Evolutionary conservation across 2,888 invertebrate genomes (phyloP).

Genomic region (Ceramica pisi): DNA sequence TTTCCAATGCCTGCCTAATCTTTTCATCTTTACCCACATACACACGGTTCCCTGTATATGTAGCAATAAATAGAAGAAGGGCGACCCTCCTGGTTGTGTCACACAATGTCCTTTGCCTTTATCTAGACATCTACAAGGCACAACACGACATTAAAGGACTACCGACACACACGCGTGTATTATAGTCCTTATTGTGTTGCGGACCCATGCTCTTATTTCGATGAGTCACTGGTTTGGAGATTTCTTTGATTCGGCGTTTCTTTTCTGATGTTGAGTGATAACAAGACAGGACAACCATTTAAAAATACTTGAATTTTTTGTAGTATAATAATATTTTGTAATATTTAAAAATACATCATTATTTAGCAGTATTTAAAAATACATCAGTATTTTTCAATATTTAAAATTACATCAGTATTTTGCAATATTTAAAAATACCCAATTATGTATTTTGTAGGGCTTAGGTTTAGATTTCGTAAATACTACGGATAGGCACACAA

Average conservation of each 20-base stretch:
- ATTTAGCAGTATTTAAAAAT: no score
- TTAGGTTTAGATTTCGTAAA: no score
- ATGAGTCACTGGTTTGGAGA: constrained; percentile 44
- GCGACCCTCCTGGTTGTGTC: constrained; percentile 68
- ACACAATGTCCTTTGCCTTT: constrained; percentile 71
- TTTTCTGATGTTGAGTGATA: not conserved
- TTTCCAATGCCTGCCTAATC: constrained; percentile 39
- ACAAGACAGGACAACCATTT: not conserved
- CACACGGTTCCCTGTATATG: constrained; percentile 38
- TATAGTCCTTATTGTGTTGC: constrained; percentile 68
- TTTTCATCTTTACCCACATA: constrained; percentile 49
- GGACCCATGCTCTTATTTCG: constrained; percentile 51
- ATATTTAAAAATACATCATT: not conserved
- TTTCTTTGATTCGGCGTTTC: constrained; percentile 19
- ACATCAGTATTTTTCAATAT: no score
- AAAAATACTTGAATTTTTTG: not conserved
- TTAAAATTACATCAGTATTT: no score
- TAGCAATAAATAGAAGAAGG: constrained; percentile 70
- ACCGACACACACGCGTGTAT: constrained; percentile 77
- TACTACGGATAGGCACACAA: not conserved
- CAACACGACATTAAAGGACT: constrained; percentile 81
- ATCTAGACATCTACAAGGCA: constrained; percentile 85
- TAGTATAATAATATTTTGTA: no score
- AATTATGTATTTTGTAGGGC: no score
- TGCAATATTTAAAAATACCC: no score